Conservation (phyloP, 1,140 invertebrate species). For the Holotrichia oblita region DNA sequence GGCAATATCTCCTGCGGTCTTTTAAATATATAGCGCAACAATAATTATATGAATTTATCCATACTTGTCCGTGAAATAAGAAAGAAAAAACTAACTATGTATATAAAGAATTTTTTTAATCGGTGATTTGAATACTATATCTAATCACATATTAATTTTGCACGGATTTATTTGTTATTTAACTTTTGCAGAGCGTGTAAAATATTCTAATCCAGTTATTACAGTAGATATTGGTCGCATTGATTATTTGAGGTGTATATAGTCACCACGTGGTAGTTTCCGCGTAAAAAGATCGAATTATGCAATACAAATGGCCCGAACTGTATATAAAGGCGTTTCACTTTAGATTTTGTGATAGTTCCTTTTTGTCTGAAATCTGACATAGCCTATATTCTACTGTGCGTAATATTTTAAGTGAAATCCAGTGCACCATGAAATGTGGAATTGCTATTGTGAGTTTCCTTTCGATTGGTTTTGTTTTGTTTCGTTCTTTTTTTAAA, state of each 20-base stretch:
- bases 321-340: slow-evolving; percentile 28
- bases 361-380: slow-evolving; percentile 26
- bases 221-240: neutral
- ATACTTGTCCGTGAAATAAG: too few relatives aligned
- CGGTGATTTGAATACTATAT: too few relatives aligned
- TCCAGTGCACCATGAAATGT: slow-evolving; percentile 12
- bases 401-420: neutral
- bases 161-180: too few relatives aligned
- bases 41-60: too few relatives aligned
- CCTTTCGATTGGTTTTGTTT: neutral
- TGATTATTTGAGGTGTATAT: too few relatives aligned
- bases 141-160: too few relatives aligned
- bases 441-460: neutral
- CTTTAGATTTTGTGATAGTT: slow-evolving; percentile 25
- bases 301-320: slow-evolving; percentile 1
- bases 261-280: slow-evolving; percentile 1
- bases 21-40: too few relatives aligned
- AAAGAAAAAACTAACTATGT: too few relatives aligned
- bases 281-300: slow-evolving; percentile 22
- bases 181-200: neutral
- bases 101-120: too few relatives aligned
- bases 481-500: too few relatives aligned
- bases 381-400: neutral
- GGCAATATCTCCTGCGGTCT: too few relatives aligned
- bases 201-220: slow-evolving; percentile 23